Conservation (phyloP, 2,888 invertebrate genomes). For the Agrotis ipsilon region DNA sequence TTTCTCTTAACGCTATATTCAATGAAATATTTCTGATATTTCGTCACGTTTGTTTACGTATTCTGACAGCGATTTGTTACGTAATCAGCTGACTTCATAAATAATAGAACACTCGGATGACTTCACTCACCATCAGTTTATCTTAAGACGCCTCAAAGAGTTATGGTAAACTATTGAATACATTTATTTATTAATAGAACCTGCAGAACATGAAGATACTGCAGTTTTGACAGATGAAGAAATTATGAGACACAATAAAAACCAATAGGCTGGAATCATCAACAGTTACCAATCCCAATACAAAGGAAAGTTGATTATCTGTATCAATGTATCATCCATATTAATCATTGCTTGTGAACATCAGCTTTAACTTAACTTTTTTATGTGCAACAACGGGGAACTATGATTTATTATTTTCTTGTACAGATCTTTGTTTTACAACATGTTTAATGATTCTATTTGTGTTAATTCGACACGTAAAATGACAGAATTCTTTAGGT, state of each 20-base stretch:
- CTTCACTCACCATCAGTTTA: conserved; percentile 38
- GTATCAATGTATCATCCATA: no score
- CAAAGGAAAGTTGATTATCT: no score
- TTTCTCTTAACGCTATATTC: conserved; percentile 16
- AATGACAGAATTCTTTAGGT: no score
- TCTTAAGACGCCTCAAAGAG: conserved; percentile 25
- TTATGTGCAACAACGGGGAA: no score
- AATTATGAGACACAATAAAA: no score
- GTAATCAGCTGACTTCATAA: conserved; percentile 48
- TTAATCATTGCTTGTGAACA: no score
- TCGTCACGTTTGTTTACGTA: conserved; percentile 39
- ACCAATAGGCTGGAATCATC: background rate
- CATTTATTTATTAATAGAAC: conserved; percentile 28
- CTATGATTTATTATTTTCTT: no score
- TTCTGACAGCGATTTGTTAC: conserved; percentile 41
- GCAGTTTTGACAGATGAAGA: background rate
- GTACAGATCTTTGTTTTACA: no score
- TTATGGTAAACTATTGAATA: conserved; percentile 25
- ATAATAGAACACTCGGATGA: conserved; percentile 37
- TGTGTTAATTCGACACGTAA: no score
- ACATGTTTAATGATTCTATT: no score
- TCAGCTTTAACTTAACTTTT: no score
- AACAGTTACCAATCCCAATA: background rate
- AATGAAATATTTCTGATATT: conserved; percentile 37
- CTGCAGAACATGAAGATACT: background rate